These are phyloP conservation scores for Drosophila pruinosa DNA, from an alignment of 1,140 invertebrate species.

Conservation along the genomic window DNA sequence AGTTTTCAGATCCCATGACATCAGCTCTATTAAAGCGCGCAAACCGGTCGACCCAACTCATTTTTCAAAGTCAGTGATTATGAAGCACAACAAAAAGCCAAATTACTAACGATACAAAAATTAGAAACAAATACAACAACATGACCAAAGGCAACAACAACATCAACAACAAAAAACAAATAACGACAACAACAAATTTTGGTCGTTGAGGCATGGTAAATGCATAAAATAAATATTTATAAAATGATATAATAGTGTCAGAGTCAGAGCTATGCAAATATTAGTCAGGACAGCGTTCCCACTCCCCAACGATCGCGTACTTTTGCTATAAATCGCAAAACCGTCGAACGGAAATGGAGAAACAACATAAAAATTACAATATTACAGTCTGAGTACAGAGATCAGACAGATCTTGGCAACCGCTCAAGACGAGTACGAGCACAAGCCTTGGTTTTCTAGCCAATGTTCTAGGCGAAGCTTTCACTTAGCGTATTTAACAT, in stretches of 20 bases:
- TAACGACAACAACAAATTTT: not conserved
- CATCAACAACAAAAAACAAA: constrained; percentile 1
- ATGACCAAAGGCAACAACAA: constrained; percentile 14
- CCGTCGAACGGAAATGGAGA: not conserved
- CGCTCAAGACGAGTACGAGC: constrained; percentile 20
- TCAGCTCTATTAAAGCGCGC: constrained; percentile 64
- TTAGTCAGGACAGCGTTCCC: constrained; percentile 27
- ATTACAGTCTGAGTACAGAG: not conserved
- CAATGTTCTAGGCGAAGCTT: too few relatives aligned
- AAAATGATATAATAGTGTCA: constrained; percentile 46
- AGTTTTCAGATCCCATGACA: constrained; percentile 55
- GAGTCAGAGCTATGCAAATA: constrained; percentile 25
- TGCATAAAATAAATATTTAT: constrained; percentile 65
- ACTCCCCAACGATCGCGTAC: not conserved
- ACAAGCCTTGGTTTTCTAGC: constrained; percentile 6
- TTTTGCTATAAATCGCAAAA: not conserved
- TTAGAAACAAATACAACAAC: constrained; percentile 14
- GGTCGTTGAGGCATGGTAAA: constrained; percentile 20
- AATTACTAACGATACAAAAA: constrained; percentile 48
- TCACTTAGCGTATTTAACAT: constrained; percentile 42
- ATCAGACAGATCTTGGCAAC: constrained; percentile 35
- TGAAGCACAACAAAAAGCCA: constrained; percentile 28
- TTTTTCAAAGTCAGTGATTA: constrained; percentile 72
- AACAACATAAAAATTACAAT: constrained; percentile 4
- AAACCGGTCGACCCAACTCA: constrained; percentile 71